These are phyloP conservation scores for Rhinatrema bivittatum DNA, from an alignment of 2,797 vertebrate genomes.

Conservation along the genomic window DNA sequence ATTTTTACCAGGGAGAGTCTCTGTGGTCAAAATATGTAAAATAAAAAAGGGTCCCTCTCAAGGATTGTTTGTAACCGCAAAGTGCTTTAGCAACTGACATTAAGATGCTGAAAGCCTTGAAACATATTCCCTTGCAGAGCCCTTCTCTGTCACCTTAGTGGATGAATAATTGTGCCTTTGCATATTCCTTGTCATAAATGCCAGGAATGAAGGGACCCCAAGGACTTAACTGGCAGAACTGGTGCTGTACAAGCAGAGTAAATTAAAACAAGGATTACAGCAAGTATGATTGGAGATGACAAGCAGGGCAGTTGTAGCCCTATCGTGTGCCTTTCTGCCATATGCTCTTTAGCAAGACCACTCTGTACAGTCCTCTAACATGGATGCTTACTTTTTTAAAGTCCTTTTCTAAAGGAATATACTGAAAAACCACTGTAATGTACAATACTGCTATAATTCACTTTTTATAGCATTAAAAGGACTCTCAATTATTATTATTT, in stretches of 20 bases:
- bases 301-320: slow-evolving; percentile 73
- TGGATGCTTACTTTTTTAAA: slow-evolving; percentile 54
- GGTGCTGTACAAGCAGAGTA: slow-evolving; percentile 79
- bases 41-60: slow-evolving; percentile 68
- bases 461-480: too few species aligned
- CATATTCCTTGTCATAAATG: slow-evolving; percentile 89
- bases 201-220: slow-evolving; percentile 87
- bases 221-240: slow-evolving; percentile 79
- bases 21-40: too few species aligned
- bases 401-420: slow-evolving; percentile 42
- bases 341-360: slow-evolving; percentile 75
- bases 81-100: slow-evolving; percentile 77
- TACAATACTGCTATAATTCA: too few species aligned
- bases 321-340: slow-evolving; percentile 72
- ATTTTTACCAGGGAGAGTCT: slow-evolving; percentile 53
- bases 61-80: slow-evolving; percentile 80
- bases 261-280: slow-evolving; percentile 94
- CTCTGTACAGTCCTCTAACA: slow-evolving; percentile 54
- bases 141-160: slow-evolving; percentile 81
- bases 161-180: slow-evolving; percentile 92
- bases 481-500: too few species aligned
- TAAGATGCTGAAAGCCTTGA: slow-evolving; percentile 72
- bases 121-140: slow-evolving; percentile 74
- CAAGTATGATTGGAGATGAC: slow-evolving; percentile 84
- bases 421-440: slow-evolving; percentile 34